Evolutionary conservation across 1,140 invertebrate species (phyloP), one percentile per base, ranked within the genome.

Genomic region (Zaprionus ornatus): DNA sequence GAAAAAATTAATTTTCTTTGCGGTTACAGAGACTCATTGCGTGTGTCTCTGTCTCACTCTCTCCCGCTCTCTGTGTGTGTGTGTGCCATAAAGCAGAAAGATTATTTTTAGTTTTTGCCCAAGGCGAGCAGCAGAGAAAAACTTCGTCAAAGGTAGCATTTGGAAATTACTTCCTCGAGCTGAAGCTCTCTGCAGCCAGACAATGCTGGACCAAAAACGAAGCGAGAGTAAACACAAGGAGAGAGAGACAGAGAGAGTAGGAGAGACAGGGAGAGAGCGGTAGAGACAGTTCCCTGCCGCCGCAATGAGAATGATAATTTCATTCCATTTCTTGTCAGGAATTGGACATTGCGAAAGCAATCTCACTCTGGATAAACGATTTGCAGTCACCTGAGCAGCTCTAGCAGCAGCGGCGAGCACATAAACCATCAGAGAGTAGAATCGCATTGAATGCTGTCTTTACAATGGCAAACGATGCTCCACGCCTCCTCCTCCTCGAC

Each of bases 381-480:
- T 75, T 65, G 50, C 60, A 75, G 54, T 71, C 55, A 71, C 73
- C 68, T 74, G 72, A 64, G 45, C 48, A 70, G 62, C 57, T 61
- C 9, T 21, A 4, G 5, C n/a, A n/a, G n/a, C 13, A 13, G 42
- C 42, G 3, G 40, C 37, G 15, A 23, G 45, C 68, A 71, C 73
- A 75, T 75, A 75, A 75, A 64, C 29, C 52, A 71, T 60, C 40
- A 32, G 29, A 10, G 29, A 32, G 9, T 25, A 25, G n/a, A 23
- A 10, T 12, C 62, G 56, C 60, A 64, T 72, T 72, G 52, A 72
- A 72, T 57, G 40, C n/a, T 73, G 70, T 73, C 63, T 73, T 45
- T 73, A 48, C 66, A 69, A 69, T 52, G 25, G 56, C 29, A 50
- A 69, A 42, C n/a, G 40, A 42, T n/a, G n/a, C 29, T 10, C 29